Percentiles rank a stretch among this genome's conserved stretches.
Conservation (phyloP, 2,797 vertebrate genomes). For the Urocyon cinereoargenteus region DNA sequence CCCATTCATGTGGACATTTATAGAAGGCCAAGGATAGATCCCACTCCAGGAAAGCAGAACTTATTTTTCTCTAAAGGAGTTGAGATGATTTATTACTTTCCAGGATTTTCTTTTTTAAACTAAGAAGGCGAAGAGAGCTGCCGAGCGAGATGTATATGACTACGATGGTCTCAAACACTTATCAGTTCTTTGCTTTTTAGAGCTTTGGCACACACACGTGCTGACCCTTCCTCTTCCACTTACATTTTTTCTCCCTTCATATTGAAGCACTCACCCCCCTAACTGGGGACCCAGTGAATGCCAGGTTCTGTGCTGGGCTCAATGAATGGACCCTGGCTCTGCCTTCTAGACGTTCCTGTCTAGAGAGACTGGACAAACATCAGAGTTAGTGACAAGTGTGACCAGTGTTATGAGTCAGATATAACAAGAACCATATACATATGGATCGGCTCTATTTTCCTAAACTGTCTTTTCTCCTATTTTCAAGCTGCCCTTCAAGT, state of each 20-base stretch:
- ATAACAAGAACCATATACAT: not conserved
- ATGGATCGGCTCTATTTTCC: not conserved
- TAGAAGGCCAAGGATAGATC: not conserved
- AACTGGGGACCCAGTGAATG: not conserved
- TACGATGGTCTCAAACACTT: not conserved
- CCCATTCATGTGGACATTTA: not conserved
- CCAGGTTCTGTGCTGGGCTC: not conserved
- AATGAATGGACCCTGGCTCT: not conserved
- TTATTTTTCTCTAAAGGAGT: not conserved
- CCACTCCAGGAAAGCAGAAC: not conserved
- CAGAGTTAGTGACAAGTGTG: not conserved
- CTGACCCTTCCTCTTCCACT: not conserved
- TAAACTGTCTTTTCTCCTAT: not conserved
- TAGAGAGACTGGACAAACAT: not conserved
- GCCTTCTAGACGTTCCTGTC: not conserved
- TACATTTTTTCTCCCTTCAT: not conserved
- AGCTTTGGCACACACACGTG: not conserved
- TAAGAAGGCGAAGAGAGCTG: not conserved
- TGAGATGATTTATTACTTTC: not conserved
- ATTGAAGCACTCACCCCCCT: not conserved
- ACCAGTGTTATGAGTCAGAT: fast-evolving
- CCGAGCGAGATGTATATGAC: not conserved
- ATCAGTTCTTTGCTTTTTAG: not conserved
- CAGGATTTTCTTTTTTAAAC: conserved; percentile 13
- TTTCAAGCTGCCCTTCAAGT: not conserved